Conservation (phyloP, 2,888 invertebrate genomes). For the Brachyptera putata region DNA sequence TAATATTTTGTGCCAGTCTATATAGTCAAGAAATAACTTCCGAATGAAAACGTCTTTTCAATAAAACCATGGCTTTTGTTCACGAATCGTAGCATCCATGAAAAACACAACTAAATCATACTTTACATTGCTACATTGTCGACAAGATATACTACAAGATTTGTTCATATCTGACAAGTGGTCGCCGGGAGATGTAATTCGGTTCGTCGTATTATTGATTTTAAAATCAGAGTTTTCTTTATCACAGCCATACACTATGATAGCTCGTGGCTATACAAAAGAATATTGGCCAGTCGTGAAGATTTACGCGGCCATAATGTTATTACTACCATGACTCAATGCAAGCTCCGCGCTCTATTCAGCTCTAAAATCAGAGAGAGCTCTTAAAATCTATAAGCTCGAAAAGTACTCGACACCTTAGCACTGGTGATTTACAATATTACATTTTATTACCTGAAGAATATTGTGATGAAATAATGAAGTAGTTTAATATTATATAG, state of each 20-base stretch:
- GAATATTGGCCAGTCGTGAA: background rate
- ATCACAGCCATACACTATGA: background rate
- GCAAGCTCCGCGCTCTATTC: too few species aligned
- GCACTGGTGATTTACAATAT: background rate
- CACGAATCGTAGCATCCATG: background rate
- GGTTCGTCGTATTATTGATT: constrained; percentile 13
- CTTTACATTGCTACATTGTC: constrained; percentile 10
- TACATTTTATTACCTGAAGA: background rate
- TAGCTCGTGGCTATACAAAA: background rate
- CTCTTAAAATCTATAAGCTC: too few species aligned
- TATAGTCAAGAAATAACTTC: constrained; percentile 12
- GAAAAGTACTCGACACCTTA: too few species aligned
- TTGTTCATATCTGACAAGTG: constrained; percentile 18
- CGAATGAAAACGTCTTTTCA: constrained; percentile 8
- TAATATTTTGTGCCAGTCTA: background rate
- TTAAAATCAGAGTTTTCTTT: constrained; percentile 18
- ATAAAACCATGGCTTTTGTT: constrained; percentile 12
- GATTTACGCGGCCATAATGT: background rate
- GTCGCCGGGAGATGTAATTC: constrained; percentile 6
- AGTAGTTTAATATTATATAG: background rate
- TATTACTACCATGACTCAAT: background rate
- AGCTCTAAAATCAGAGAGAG: too few species aligned
- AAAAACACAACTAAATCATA: constrained; percentile 18
- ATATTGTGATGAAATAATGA: background rate
- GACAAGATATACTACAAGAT: constrained; percentile 11